Percentiles rank a stretch among this genome's conserved stretches.
Evolutionary conservation across 2,113 vertebrate genomes (phyloP).

Genomic region (Corapipo altera): DNA sequence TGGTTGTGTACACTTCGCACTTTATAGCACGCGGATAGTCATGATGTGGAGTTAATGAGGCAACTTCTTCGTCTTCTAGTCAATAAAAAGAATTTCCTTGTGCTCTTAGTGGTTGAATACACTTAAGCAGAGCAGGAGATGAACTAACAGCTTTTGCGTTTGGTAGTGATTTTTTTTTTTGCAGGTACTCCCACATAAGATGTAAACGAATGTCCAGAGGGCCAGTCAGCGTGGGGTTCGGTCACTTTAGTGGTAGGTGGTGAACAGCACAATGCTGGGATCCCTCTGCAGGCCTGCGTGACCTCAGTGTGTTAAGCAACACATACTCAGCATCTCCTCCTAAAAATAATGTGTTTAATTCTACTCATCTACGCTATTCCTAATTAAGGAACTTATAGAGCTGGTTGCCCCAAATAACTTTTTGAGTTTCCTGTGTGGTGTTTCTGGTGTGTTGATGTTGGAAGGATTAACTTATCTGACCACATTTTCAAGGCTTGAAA

Average conservation of each 20-base stretch:
- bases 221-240: fast-evolving
- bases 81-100: not conserved
- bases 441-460: not conserved
- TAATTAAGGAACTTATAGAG: not conserved
- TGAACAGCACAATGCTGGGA: fast-evolving
- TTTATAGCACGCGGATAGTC: fast-evolving
- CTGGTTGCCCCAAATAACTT: not conserved
- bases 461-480: not conserved
- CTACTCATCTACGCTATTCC: not conserved
- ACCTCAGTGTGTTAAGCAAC: fast-evolving
- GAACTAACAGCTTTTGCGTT: not conserved
- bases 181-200: not conserved
- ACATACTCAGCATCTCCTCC: not conserved
- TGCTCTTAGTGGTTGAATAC: not conserved
- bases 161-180: not conserved
- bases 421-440: not conserved
- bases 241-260: not conserved
- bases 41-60: not conserved
- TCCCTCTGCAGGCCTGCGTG: no score
- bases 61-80: not conserved
- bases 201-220: fast-evolving
- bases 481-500: not conserved
- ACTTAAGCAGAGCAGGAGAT: not conserved
- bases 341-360: not conserved
- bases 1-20: fast-evolving